These are phyloP conservation scores for Nebria ingens DNA, from an alignment of 1,140 invertebrate species.

Conservation along the genomic window DNA sequence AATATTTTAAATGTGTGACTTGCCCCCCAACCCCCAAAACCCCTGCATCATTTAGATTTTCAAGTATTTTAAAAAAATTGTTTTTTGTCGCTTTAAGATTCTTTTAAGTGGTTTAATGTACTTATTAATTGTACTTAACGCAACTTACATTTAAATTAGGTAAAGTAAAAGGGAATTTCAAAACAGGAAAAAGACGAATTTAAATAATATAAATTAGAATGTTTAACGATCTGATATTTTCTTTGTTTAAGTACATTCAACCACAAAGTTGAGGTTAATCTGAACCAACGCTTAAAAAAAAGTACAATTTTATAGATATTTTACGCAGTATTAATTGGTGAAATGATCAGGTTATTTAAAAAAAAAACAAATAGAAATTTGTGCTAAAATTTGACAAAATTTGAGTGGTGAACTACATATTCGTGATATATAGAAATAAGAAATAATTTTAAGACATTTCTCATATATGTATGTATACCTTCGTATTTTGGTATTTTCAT, in stretches of 20 bases:
- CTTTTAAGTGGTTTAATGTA: not conserved
- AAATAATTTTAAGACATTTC: not conserved
- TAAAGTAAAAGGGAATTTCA: not conserved
- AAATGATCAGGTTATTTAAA: constrained; percentile 2
- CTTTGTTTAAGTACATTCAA: not conserved
- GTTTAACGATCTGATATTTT: no score
- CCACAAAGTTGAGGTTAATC: not conserved
- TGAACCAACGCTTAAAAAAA: not conserved
- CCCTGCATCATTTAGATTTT: no score
- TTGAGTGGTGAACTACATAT: not conserved
- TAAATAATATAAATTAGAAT: not conserved
- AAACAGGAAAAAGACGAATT: no score
- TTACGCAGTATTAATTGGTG: constrained; percentile 5
- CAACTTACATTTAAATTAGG: not conserved
- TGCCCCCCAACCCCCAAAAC: not conserved
- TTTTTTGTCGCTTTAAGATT: not conserved
- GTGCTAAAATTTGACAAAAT: constrained; percentile 7
- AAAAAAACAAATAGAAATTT: no score
- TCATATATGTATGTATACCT: not conserved
- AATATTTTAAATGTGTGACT: not conserved
- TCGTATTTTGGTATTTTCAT: constrained; percentile 2
- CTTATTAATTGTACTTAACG: not conserved
- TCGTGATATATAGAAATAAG: not conserved
- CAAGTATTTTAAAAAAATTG: no score
- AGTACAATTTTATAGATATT: constrained; percentile 7